Base-by-base conservation (phyloP, 2,113 vertebrate genomes). In the Gymnarchus niloticus region DNA sequence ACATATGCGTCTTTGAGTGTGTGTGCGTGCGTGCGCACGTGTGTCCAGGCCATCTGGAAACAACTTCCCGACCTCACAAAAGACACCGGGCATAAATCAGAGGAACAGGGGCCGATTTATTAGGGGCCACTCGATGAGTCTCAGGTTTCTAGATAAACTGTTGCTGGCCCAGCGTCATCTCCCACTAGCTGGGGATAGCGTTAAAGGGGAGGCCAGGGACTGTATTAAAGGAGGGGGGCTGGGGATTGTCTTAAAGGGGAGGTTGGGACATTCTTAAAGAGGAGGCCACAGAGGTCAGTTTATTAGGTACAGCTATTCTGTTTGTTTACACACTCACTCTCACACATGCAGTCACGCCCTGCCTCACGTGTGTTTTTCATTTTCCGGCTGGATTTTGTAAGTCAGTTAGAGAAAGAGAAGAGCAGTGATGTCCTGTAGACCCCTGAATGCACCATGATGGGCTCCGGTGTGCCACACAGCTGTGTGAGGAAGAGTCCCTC, bases 1-100 rank as follows among this genome's bases (percentile, higher is more conserved):
- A n/a, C 25, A 41, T 51, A 54, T 21, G 44, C 19, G 57, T 78
- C 17, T 56, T n/a, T 84, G 54, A 80, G 28, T 84, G 65, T 84
- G 82, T 56, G 23, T 33, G 56, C 1, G 33, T 6, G 77, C 4
- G 21, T 80, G 77, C 44, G 12, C 28, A 23, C 21, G 78, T 37
- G 81, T 81, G 76, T 59, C 76, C 59, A 49, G n/a, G 77, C 85
- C 88, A 89, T 89, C 88, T 90, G 89, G 88, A 88, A 88, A 85
- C 51, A 77, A 85, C 83, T 89, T 84, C 61, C 65, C 41, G 8
- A 76, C 85, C 56, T 57, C 23, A 46, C 48, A 48, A 33, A 19
- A 80, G 25, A 87, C 51, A 85, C 23, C 49, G 6, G 78, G 59
- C 51, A 78, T 65, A 54, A 85, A 88, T 87, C 80, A 83, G 25